Conservation (phyloP, 2,888 invertebrate species). For the Tortrix viridana region DNA sequence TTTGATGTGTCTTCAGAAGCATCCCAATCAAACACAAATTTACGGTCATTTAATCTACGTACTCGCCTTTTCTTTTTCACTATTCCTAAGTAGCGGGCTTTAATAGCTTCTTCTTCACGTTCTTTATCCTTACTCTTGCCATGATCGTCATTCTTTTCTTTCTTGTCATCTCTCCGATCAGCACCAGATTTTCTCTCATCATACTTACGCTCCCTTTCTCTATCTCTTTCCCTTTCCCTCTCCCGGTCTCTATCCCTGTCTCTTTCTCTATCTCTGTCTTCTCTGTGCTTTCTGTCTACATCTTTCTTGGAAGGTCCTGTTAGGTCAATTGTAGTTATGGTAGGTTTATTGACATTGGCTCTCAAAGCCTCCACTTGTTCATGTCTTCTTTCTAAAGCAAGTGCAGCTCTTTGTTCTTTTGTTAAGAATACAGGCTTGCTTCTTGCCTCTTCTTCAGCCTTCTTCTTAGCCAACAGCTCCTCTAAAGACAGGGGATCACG, state of each 20-base stretch:
- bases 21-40: conserved; percentile 99
- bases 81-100: conserved; percentile 96
- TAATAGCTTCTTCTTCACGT: conserved; percentile 96
- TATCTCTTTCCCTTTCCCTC: conserved; percentile 87
- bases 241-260: conserved; percentile 80
- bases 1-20: conserved; percentile 99
- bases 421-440: conserved; percentile 98
- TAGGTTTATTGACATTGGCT: conserved; percentile 84
- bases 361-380: conserved; percentile 94
- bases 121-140: conserved; percentile 92
- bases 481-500: conserved; percentile 97
- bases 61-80: conserved; percentile 96
- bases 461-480: conserved; percentile 97
- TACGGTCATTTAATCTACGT: conserved; percentile 97
- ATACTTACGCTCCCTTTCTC: conserved; percentile 74
- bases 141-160: conserved; percentile 80
- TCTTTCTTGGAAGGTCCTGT: conserved; percentile 80
- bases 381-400: conserved; percentile 94
- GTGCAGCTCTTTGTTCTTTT: conserved; percentile 96
- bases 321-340: conserved; percentile 74
- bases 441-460: conserved; percentile 96
- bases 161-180: conserved; percentile 77
- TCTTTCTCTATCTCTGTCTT: conserved; percentile 75
- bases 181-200: conserved; percentile 80
- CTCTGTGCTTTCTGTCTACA: conserved; percentile 69